Evolutionary conservation across 2,113 vertebrate species (phyloP).

Genomic region (rat (Rattus norvegicus)): DNA sequence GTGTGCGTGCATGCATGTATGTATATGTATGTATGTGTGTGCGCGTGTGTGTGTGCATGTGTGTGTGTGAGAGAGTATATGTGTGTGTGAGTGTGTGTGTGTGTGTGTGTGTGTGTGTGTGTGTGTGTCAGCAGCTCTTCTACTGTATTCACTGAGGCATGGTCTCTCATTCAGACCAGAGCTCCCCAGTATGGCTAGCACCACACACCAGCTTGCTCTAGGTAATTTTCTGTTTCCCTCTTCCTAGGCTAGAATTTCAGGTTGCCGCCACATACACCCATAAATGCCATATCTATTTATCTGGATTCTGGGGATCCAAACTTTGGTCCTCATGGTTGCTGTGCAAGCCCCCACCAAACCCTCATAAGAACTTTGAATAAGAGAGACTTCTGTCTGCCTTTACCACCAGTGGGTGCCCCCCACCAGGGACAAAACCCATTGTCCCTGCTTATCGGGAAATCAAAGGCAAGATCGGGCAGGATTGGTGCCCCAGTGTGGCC

Average conservation of each 20-base stretch:
- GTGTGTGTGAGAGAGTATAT: no score
- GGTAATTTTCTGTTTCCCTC: neutral
- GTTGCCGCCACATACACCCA: neutral
- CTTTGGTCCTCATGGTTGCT: neutral
- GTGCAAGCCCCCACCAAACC: neutral
- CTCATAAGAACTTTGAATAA: neutral
- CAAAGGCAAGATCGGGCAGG: neutral
- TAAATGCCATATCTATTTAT: neutral
- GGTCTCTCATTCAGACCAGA: neutral
- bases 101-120: no score
- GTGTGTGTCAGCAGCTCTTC: no score
- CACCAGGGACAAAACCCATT: neutral
- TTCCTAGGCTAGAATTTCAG: no score
- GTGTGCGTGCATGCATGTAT: neutral
- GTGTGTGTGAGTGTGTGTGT: no score
- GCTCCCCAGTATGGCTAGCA: neutral
- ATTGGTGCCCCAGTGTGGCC: neutral
- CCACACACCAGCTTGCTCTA: neutral
- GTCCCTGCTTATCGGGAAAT: neutral
- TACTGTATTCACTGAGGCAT: neutral
- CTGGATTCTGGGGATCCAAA: neutral
- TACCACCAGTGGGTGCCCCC: neutral
- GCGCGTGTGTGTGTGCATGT: accelerated
- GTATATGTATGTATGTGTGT: neutral
- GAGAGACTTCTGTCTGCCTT: neutral